Base-by-base conservation (phyloP, 2,888 invertebrate species). In the Entomobrya proxima region DNA sequence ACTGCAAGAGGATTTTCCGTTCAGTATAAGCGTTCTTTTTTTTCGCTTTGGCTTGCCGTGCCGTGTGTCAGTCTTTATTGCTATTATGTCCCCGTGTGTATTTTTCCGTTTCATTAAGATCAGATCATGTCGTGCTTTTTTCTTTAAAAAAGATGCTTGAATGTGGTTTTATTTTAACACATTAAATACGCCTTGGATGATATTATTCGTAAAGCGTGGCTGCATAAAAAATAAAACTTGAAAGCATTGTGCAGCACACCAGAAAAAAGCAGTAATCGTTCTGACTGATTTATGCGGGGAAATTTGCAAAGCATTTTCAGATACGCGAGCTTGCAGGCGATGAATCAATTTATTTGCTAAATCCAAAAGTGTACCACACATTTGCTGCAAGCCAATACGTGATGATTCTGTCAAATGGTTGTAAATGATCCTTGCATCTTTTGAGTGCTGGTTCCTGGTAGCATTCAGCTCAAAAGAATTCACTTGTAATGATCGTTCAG, bases 21-120 rank as follows among this genome's bases (percentile, higher is more conserved):
- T n/a, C n/a, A n/a, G n/a, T n/a, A n/a, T n/a, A n/a, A n/a, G n/a
- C n/a, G n/a, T n/a, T n/a, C n/a, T n/a, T n/a, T n/a, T 27, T 13
- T 24, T 27, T 55, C 52, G 11, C 67, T 67, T 7, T 40, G 3
- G 11, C 24, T 11, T 30, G 32, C 32, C 32, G 9, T 18, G 55
- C 27, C 7, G 30, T 30, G 27, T 13, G 9, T 13, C 30, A 15
- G 27, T 58, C 13, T 58, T 18, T 18, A n/a, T 32, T 27, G 13
- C 13, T 67, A 67, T 67, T 15, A 64, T 67, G 67, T 30, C 11
- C 18, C 40, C 64, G 64, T 64, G 40, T 69, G 69, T 67, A 27
- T 69, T 40, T 69, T 69, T 69, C 40, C 69, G 44, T 69, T 69
- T 44, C 69, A 69, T 69, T 69, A 69, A 69, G 40, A 44, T 69